phyloP scores from a whole-genome alignment of 2,113 vertebrate genomes.

The Coreoperca whiteheadi region DNA sequence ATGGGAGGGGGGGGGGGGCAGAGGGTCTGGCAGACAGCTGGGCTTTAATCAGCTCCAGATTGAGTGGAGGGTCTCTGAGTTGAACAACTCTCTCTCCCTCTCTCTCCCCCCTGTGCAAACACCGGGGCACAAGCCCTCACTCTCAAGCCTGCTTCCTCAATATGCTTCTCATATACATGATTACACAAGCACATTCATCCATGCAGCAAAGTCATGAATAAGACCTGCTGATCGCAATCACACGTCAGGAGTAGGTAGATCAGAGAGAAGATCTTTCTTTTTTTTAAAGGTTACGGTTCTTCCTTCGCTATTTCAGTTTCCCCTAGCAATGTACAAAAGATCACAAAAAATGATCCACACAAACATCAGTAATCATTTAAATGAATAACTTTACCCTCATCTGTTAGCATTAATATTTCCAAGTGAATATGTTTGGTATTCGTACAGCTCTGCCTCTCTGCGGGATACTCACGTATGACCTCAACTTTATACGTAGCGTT shows the following conservation, averaged over 20 bases:
- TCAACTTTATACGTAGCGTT: constrained; percentile 99
- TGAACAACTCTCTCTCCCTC: constrained; percentile 47
- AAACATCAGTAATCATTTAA: constrained; percentile 45
- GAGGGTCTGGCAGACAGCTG: constrained; percentile 86
- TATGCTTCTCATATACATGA: constrained; percentile 76
- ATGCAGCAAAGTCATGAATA: constrained; percentile 56
- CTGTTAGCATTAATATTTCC: constrained; percentile 25
- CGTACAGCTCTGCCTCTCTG: constrained; percentile 19
- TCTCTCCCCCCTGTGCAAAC: constrained; percentile 55
- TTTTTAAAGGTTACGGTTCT: constrained; percentile 47
- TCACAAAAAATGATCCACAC: constrained; percentile 7
- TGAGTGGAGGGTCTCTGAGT: constrained; percentile 75
- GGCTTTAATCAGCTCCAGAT: constrained; percentile 91
- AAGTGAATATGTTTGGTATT: constrained; percentile 34
- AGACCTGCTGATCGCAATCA: constrained; percentile 68
- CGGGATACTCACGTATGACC: constrained; percentile 94
- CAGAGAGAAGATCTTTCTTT: constrained; percentile 31
- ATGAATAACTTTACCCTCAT: constrained; percentile 35
- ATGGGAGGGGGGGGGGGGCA: constrained; percentile 46
- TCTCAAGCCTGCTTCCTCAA: constrained; percentile 65
- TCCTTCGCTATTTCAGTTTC: constrained; percentile 32
- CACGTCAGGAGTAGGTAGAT: constrained; percentile 42
- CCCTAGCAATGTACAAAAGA: constrained; percentile 18
- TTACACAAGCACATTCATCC: constrained; percentile 74
- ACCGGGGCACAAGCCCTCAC: constrained; percentile 65